phyloP scores from a whole-genome alignment of 2,113 vertebrate genomes.

The Arenaria interpres region DNA sequence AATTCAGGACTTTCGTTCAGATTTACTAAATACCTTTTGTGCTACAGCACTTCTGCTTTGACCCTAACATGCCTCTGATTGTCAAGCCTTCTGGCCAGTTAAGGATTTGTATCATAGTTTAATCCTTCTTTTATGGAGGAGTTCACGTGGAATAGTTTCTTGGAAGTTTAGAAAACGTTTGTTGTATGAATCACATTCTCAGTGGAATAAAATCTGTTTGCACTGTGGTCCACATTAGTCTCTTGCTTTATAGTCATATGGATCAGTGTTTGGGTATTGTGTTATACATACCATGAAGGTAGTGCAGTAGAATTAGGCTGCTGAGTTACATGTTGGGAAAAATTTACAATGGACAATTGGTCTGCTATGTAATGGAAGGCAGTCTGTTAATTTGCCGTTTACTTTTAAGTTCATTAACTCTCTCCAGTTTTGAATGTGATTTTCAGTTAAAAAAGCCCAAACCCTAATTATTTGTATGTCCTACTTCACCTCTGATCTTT shows the following conservation, averaged over 20 bases:
- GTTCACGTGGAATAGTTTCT: constrained; percentile 29
- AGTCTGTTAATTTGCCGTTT: neutral
- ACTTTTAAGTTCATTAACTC: neutral
- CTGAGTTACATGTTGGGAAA: neutral
- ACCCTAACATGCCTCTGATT: neutral
- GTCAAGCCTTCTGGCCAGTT: neutral
- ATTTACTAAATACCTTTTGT: neutral
- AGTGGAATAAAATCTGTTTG: constrained; percentile 6
- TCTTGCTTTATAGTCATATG: constrained; percentile 20
- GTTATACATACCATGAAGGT: neutral
- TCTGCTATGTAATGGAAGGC: neutral
- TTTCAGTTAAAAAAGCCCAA: neutral
- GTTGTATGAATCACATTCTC: constrained; percentile 29
- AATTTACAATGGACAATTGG: neutral
- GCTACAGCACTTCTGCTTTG: neutral
- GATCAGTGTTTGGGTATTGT: neutral
- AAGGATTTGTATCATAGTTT: neutral
- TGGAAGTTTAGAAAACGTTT: constrained; percentile 38
- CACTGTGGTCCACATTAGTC: neutral
- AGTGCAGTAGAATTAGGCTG: neutral
- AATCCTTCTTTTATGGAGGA: neutral
- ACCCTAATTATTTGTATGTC: neutral
- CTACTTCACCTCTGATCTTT: neutral
- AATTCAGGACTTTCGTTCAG: neutral
- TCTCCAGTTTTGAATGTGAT: neutral